Base-by-base conservation (phyloP, 2,797 vertebrate species). In the Lophius americanus region DNA sequence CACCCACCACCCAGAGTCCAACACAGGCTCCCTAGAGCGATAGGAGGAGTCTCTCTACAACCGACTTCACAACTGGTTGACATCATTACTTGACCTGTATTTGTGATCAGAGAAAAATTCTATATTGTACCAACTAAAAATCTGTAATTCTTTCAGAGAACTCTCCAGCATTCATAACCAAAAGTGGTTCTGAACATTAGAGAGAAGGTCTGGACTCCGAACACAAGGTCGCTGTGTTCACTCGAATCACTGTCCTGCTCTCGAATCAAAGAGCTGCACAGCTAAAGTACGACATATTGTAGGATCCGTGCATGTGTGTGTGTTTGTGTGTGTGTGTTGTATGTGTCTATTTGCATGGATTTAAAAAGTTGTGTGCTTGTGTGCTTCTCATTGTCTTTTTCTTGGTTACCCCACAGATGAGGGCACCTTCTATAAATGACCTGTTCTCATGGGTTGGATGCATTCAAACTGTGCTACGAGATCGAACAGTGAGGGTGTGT, bases 191-290 rank as follows among this genome's bases (percentile, higher is more conserved):
- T 32, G 23, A 11, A 55, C 51, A 32, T 23, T 12, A 37, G 13
- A 14, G 37, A 50, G 48, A 32, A 41, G 37, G 5, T 67, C 53
- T 76, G 78, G 51, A 56, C 60, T 56, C 72, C 73, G 73, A 80
- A 14, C 46, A 1, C 78, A 82, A 75, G 77, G 73, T 86, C 79
- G 73, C 79, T 64, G 74, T 78, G 73, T 6, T 74, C 78, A 67
- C 77, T 79, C 77, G 8, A 71, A 78, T 70, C 67, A 10, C 46
- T 0, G 11, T 58, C 41, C 43, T 36, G 41, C 9, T 44, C 43
- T 6, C 1, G 33, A 75, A 57, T 68, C 63, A 13, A 59, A 47
- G 55, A 44, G 61, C 64, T 51, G 52, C 4, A 35, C 50, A 11
- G 42, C 75, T 72, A 68, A 72, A 83, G 60, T 76, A 48, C 7